Base-by-base conservation (phyloP, 2,113 vertebrate genomes). In the Neomonachus schauinslandi region DNA sequence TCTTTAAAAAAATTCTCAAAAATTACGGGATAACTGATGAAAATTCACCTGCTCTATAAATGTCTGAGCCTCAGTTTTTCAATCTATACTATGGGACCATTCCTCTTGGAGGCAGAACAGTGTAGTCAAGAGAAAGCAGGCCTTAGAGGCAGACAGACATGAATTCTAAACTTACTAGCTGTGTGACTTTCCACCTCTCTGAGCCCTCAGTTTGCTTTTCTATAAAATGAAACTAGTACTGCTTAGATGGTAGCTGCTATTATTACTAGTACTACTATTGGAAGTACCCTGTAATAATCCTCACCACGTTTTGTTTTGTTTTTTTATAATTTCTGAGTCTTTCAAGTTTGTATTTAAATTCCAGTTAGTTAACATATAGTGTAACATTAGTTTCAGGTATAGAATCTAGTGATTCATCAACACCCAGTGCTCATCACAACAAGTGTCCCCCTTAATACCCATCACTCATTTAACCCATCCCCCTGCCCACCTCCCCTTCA, bases 121-220 rank as follows among this genome's bases (percentile, higher is more conserved):
- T n/a, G 7, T 19, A 74, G 77, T 24, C 79, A 46, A 67, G 16
- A 95, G 53, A 85, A 85, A 24, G 31, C 7, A 81, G 59, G 53
- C 63, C 49, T 89, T 42, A 85, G 49, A 86, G 65, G 33, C 57
- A 94, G 49, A 80, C 11, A 76, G 53, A 91, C 7, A 10, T 57
- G 18, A 96, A 80, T 84, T 96, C 76, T 94, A 92, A n/a, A 89
- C 36, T 89, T 77, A 82, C 7, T 69, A 80, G 61, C 84, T 97
- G 1, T 46, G n/a, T 91, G 69, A 71, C 39, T 95, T 57, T 94
- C 42, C 74, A 36, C 65, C 31, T 85, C 61, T 89, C 49, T 80
- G 61, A 85, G 26, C 15, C 31, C 55, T 97, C 69, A 49, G 46
- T 95, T 69, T 71, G 9, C 24, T 83, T 63, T 84, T 82, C 33